Conservation (phyloP, 2,888 invertebrate species). For the Candidula unifasciata region DNA sequence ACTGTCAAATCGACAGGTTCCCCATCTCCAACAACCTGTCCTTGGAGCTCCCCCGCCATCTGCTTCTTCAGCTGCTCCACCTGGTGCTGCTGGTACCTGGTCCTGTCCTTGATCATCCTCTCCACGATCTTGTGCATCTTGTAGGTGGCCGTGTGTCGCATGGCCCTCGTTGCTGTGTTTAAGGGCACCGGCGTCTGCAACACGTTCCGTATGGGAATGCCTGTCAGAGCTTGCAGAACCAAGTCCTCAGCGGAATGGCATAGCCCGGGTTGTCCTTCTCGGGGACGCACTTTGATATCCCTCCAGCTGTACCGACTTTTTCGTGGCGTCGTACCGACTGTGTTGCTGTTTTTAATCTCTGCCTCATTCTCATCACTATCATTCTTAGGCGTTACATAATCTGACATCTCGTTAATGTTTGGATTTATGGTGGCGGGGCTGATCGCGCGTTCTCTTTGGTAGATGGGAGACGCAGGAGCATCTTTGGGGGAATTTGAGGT, state of each 20-base stretch:
- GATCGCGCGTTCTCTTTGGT: background rate
- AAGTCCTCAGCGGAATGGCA: slow-evolving; percentile 66
- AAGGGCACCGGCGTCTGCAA: slow-evolving; percentile 61
- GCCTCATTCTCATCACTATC: background rate
- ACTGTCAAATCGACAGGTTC: background rate
- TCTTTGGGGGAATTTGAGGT: too few relatives aligned
- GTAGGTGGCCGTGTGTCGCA: slow-evolving; percentile 73
- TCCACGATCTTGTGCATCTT: slow-evolving; percentile 74
- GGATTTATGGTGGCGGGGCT: background rate
- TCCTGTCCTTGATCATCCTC: slow-evolving; percentile 66
- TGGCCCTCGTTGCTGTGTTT: slow-evolving; percentile 68
- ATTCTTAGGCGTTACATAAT: too few relatives aligned
- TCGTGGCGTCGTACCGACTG: slow-evolving; percentile 42
- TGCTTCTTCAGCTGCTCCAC: slow-evolving; percentile 62
- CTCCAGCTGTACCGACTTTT: slow-evolving; percentile 63
- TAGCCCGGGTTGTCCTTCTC: slow-evolving; percentile 58
- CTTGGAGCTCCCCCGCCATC: slow-evolving; percentile 33
- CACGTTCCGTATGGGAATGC: slow-evolving; percentile 61
- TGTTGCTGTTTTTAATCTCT: background rate
- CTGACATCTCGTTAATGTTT: background rate
- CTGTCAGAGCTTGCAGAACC: slow-evolving; percentile 69
- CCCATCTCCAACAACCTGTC: background rate
- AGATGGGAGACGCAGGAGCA: too few relatives aligned
- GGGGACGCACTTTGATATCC: slow-evolving; percentile 61
- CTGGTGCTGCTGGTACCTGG: slow-evolving; percentile 69